Evolutionary conservation across 2,797 vertebrate species (phyloP).

Genomic region (Sebastes matsubarae): DNA sequence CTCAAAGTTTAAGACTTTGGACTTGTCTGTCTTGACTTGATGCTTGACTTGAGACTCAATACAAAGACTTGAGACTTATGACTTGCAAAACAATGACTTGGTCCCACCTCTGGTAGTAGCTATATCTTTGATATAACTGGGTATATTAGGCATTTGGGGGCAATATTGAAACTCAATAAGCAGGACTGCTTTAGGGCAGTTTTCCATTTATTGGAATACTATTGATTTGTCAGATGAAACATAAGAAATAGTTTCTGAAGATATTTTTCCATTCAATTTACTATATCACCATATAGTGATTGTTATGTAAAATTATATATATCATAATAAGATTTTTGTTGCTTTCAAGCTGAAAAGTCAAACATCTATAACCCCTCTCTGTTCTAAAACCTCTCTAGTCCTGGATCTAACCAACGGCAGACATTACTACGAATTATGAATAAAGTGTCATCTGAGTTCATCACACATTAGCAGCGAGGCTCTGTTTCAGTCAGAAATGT

Average conservation of each 20-base stretch:
- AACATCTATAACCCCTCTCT: background rate
- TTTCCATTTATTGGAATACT: background rate
- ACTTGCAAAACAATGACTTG: no score
- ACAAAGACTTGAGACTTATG: no score
- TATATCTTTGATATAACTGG: background rate
- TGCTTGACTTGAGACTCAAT: no score
- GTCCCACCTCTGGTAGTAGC: background rate
- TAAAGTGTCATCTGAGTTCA: background rate
- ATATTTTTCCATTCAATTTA: background rate
- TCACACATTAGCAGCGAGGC: background rate
- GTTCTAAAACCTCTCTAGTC: background rate
- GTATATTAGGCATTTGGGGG: background rate
- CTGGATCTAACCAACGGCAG: background rate
- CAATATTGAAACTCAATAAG: background rate
- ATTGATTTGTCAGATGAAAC: background rate
- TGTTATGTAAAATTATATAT: background rate
- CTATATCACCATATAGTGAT: background rate
- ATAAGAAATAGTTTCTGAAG: background rate
- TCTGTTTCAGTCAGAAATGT: background rate
- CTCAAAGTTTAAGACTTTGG: no score
- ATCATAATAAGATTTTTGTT: background rate
- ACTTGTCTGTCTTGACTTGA: no score
- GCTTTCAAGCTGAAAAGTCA: background rate
- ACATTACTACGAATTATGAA: background rate
- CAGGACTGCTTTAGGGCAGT: background rate